Base-by-base conservation (phyloP, 2,888 invertebrate species). In the Chymomyza caudatula region DNA sequence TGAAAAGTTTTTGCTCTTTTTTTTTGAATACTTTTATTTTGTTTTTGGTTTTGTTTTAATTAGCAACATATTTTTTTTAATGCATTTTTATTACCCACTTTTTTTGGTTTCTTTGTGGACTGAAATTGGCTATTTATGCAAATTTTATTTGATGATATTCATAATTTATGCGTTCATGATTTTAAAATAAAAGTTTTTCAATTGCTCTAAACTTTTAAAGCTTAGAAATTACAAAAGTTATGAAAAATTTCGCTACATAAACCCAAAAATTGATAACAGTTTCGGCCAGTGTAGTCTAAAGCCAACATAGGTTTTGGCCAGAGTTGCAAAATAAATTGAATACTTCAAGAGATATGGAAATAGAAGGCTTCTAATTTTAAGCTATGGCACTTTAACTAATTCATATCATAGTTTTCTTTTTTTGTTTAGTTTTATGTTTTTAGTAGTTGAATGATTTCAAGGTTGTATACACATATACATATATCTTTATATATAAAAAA, bases 71-170 rank as follows among this genome's bases (percentile, higher is more conserved):
- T 37, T 11, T 37, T 60, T 83, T 77, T 74, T 66, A 67, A 71
- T 71, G 61, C 49, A n/a, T 15, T 17, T 37, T 60, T 59, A 57
- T 54, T 47, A 60, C 8, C 51, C 49, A 54, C 56, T 53, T 65
- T 13, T 71, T 47, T 44, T 29, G 15, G 5, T 60, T 37, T 59
- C 60, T 55, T 55, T 74, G 76, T 82, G 84, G 76, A 85, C 84
- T 78, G 65, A 80, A 83, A 83, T 83, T 85, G 76, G 76, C 86
- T 85, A 80, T 76, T 80, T 85, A 80, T 83, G 83, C 77, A 68
- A 82, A 82, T 69, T 63, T 42, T 49, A 4, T 6, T 61, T 37
- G 15, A 44, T 56, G 43, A 55, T 20, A 51, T 57, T 23, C 25
- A 25, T 25, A 25, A 25, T 37, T 37, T 37, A 37, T 11, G 11